These are phyloP conservation scores for Eurois occulta DNA, from an alignment of 2,888 invertebrate genomes.

Conservation along the genomic window DNA sequence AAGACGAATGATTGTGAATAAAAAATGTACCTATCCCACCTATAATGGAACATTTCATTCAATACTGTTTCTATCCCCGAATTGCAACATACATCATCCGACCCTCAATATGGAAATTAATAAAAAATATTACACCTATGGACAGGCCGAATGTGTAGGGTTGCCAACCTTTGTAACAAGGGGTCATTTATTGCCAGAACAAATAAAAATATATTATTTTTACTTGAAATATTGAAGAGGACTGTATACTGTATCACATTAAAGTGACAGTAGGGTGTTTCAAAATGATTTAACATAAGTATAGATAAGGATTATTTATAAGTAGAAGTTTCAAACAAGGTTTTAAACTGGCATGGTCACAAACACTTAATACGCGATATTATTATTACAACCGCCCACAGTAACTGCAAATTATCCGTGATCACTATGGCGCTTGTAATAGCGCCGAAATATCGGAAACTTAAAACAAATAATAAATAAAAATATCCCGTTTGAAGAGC, in stretches of 20 bases:
- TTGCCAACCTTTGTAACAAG: constrained; percentile 23
- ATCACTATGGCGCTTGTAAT: neutral
- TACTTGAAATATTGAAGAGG: neutral
- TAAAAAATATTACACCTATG: constrained; percentile 61
- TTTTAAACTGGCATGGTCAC: neutral
- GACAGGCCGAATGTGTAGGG: constrained; percentile 47
- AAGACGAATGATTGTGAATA: neutral
- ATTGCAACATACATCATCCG: constrained; percentile 61
- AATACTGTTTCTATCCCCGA: constrained; percentile 27
- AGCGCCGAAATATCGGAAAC: too few relatives aligned
- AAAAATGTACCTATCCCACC: neutral
- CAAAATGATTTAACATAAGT: neutral
- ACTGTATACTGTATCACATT: neutral
- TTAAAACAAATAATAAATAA: too few relatives aligned
- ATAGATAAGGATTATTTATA: neutral
- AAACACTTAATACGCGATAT: neutral
- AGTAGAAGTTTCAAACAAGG: neutral
- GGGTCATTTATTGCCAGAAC: neutral
- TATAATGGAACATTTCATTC: constrained; percentile 31
- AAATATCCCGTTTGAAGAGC: neutral
- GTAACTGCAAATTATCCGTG: neutral
- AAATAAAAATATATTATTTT: constrained; percentile 1
- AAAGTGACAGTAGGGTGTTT: neutral
- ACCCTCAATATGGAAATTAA: constrained; percentile 62
- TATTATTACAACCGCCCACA: neutral